Evolutionary conservation across 2,113 vertebrate genomes (phyloP), one percentile per base, ranked within the genome.

Genomic region (Hippocampus abdominalis): DNA sequence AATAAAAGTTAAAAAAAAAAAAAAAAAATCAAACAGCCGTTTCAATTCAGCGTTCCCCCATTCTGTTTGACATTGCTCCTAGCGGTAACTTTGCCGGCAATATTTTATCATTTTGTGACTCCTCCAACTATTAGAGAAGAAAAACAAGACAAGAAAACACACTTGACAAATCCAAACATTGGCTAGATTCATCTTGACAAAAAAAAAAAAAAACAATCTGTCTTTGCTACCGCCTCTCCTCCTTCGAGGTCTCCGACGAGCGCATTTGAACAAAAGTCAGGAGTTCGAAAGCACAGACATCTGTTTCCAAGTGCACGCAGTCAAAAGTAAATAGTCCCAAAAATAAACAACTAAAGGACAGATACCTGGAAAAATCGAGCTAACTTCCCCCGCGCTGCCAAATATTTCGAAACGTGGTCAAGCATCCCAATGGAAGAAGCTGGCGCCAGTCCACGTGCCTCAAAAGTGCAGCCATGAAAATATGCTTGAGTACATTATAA

Each of bases 401-500:
- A 64, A 44, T 44, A 40, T 42, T 23, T 42, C 6, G 13, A 13
- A 64, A 64, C 11, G 39, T 64, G 62, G 39, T 42, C 39, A 36
- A 23, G 39, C 21, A 42, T 44, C 62, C 39, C n/a, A 64, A 64
- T 64, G 15, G 39, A 64, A 23, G 39, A 64, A 23, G 39, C 27
- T 64, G 36, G 62, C 39, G 4, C 7, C 12, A 42, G 36, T 42
- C 62, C 39, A 42, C 15, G 13, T 42, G 36, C 32, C 49, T 32
- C 46, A 36, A 36, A 25, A 56, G 18, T 54, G 53, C 21, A 42
- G 62, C 4, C 62, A 27, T 61, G 16, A 42, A 72, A 76, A 42
- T 57, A 42, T n/a, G 51, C 8, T 46, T 21, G 56, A 70, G 3
- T 27, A 49, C 56, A 60, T 68, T 75, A 64, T 63, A 53, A 56